phyloP scores from a whole-genome alignment of 2,888 invertebrate species.

The Drosophila mercatorum region DNA sequence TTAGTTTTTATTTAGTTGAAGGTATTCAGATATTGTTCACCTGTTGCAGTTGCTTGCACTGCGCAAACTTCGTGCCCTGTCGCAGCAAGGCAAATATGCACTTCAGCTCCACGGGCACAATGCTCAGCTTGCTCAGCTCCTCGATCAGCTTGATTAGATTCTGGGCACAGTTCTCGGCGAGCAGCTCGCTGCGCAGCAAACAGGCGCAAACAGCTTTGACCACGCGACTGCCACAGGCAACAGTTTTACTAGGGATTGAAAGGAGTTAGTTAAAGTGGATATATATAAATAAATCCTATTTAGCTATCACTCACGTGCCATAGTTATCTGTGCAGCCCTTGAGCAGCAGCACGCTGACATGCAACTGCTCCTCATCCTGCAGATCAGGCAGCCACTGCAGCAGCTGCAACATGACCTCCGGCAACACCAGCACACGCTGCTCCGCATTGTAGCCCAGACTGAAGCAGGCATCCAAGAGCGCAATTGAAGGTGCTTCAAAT shows the following conservation, averaged over 20 bases:
- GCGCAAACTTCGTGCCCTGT: slow-evolving; percentile 79
- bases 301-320: slow-evolving; percentile 78
- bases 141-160: slow-evolving; percentile 86
- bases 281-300: neutral
- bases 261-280: neutral
- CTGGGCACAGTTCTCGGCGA: slow-evolving; percentile 85
- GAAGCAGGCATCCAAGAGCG: slow-evolving; percentile 85
- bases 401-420: slow-evolving; percentile 85
- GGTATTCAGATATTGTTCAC: slow-evolving; percentile 45
- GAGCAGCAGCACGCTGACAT: slow-evolving; percentile 83
- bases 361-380: slow-evolving; percentile 83
- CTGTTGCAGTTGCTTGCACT: slow-evolving; percentile 82
- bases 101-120: slow-evolving; percentile 87
- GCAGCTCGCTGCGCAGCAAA: slow-evolving; percentile 83
- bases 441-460: slow-evolving; percentile 85
- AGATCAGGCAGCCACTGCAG: slow-evolving; percentile 86
- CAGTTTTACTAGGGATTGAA: slow-evolving; percentile 85
- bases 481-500: slow-evolving; percentile 85
- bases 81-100: slow-evolving; percentile 85
- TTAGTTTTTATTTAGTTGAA: neutral
- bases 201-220: slow-evolving; percentile 85
- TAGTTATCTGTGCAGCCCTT: slow-evolving; percentile 85
- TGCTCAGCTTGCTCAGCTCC: slow-evolving; percentile 86
- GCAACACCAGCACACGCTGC: slow-evolving; percentile 79
- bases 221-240: slow-evolving; percentile 86